phyloP scores from a whole-genome alignment of 2,888 invertebrate genomes.

The Tinea trinotella region DNA sequence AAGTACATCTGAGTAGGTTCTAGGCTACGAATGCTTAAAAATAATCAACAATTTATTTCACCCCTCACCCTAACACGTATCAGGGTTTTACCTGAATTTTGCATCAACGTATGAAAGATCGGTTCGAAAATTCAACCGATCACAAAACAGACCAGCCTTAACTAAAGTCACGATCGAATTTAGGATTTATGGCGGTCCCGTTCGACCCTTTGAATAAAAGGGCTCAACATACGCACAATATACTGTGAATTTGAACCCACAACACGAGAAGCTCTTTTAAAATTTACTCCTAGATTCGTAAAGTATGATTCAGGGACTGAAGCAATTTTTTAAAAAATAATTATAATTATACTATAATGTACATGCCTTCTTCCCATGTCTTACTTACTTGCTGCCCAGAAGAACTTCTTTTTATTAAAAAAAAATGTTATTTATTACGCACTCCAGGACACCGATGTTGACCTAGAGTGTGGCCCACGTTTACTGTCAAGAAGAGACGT shows the following conservation, averaged over 20 bases:
- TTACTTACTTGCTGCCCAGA: no score
- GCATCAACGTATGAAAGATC: conserved; percentile 41
- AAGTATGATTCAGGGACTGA: conserved; percentile 8
- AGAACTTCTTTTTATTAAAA: no score
- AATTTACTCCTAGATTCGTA: conserved; percentile 1
- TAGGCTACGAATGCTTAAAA: neutral
- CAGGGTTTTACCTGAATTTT: conserved; percentile 29
- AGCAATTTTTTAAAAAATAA: no score
- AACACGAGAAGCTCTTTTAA: neutral
- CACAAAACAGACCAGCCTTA: conserved; percentile 26
- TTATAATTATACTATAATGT: no score
- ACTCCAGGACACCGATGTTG: no score
- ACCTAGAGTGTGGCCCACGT: no score
- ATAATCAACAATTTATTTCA: neutral
- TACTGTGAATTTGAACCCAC: conserved; percentile 18
- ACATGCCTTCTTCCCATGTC: no score
- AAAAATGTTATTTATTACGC: no score
- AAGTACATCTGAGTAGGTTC: no score
- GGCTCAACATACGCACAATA: conserved; percentile 26
- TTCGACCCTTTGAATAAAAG: conserved; percentile 42
- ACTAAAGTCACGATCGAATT: conserved; percentile 39
- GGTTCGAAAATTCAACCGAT: conserved; percentile 32
- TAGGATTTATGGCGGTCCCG: conserved; percentile 54
- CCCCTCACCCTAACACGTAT: neutral
- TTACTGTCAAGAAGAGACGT: no score